Conservation (phyloP, 1,140 invertebrate species). For the Dryas iulia region DNA sequence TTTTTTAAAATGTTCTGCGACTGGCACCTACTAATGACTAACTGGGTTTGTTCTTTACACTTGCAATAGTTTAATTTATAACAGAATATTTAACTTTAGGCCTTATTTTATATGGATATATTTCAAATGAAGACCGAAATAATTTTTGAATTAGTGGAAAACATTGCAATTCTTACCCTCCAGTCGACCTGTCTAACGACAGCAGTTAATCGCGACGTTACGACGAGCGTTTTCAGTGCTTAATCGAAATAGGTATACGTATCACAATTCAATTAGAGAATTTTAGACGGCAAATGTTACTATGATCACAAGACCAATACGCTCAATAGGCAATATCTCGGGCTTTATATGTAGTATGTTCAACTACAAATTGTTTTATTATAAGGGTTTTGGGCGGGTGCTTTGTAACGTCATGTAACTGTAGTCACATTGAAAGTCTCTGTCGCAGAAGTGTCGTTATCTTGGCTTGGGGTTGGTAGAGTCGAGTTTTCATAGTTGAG, state of each 20-base stretch:
- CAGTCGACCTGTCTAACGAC: neutral
- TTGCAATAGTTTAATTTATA: neutral
- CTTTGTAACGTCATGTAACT: conserved; percentile 43
- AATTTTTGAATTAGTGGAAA: neutral
- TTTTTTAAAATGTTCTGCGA: neutral
- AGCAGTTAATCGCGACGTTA: neutral
- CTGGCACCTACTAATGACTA: neutral
- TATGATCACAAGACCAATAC: conserved; percentile 29
- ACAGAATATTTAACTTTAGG: neutral
- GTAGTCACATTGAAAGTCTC: conserved; percentile 30
- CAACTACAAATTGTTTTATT: conserved; percentile 27
- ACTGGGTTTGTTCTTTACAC: neutral
- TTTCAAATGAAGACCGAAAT: neutral
- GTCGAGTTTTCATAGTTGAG: conserved; percentile 18
- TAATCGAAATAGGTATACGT: conserved; percentile 13
- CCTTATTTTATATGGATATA: neutral
- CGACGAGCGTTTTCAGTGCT: neutral
- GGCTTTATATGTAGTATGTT: neutral
- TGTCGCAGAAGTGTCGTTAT: conserved; percentile 26
- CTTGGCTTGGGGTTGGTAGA: conserved; percentile 2
- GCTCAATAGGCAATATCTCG: conserved; percentile 5
- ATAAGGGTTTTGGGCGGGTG: neutral
- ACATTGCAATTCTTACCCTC: neutral
- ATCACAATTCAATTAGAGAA: conserved; percentile 23
- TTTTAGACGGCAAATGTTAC: conserved; percentile 31